Base-by-base conservation (phyloP, 2,113 vertebrate genomes). In the Misgurnus mizolepis region DNA sequence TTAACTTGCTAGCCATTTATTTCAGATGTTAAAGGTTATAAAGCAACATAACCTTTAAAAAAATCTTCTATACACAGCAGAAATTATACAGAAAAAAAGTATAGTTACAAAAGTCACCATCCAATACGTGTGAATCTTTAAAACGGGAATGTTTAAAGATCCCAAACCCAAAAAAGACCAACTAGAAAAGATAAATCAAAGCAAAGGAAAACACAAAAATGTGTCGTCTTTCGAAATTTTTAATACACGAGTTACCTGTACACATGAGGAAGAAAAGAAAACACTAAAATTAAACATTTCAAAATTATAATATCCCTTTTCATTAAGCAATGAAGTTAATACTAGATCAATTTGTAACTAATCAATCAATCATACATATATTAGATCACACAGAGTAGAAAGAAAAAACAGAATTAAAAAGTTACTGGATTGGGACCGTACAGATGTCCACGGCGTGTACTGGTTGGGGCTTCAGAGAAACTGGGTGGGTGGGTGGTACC, bases 301-400 rank as follows among this genome's bases (percentile, higher is more conserved):
- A 87, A 95, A 96, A 98, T 96, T 96, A 97, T 93, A 95, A 89
- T 93, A 95, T 98, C 96, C 97, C 96, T 98, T 98, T 98, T 96
- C 96, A 97, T 98, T 96, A 97, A 94, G 95, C 95, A 94, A 92
- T 91, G 92, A 92, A 92, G 95, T 98, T 97, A 98, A 98, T 97
- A 98, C 95, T 96, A 97, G 92, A 94, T 95, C 91, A 93, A 95
- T 95, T 91, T 92, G 80, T 88, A 92, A 95, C 94, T 95, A 89
- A 94, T 94, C 94, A 89, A 94, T 94, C 94, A 94, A 96, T 96
- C 91, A 94, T 93, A 97, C 94, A 95, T 96, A 97, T 95, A 98
- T 97, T 98, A 97, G 94, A 94, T 94, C 95, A 95, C 95, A 97
- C 96, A 95, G 94, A 94, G 92, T 94, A 94, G 92, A 94, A 94